Conservation (phyloP, 2,797 vertebrate genomes). For the Pseudopleuronectes americanus region DNA sequence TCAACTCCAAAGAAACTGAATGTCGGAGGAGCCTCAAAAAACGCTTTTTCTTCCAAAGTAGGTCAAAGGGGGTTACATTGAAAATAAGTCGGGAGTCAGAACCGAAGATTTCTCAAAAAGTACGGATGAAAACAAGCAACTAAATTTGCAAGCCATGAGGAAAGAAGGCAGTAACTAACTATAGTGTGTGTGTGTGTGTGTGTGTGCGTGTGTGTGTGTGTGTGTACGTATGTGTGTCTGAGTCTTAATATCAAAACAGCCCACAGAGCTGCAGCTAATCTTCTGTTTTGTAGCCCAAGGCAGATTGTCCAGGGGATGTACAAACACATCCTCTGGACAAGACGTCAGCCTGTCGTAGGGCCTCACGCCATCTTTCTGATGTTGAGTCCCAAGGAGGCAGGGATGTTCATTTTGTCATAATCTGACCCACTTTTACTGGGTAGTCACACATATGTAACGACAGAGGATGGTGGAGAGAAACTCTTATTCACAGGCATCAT, state of each 20-base stretch:
- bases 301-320: slow-evolving; percentile 32
- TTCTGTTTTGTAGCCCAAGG: slow-evolving; percentile 36
- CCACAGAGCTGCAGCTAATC: slow-evolving; percentile 56
- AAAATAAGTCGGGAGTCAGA: slow-evolving; percentile 9
- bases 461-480: not conserved
- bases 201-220: too few relatives aligned
- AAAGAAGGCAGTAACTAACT: slow-evolving; percentile 14
- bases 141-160: not conserved
- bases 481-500: not conserved
- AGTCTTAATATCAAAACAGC: slow-evolving; percentile 41
- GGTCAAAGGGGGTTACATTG: slow-evolving; percentile 33
- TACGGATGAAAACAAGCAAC: slow-evolving; percentile 14
- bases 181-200: not conserved
- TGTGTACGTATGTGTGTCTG: too few relatives aligned
- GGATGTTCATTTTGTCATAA: slow-evolving; percentile 43
- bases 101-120: not conserved
- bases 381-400: slow-evolving; percentile 21
- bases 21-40: slow-evolving; percentile 28
- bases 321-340: slow-evolving; percentile 51
- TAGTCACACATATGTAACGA: slow-evolving; percentile 17
- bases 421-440: slow-evolving; percentile 52
- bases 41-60: slow-evolving; percentile 41
- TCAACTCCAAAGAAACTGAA: slow-evolving; percentile 46
- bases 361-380: slow-evolving; percentile 18
- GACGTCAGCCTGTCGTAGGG: slow-evolving; percentile 21